A percentile compares a stretch with the other conserved stretches of the same genome.
Evolutionary conservation across 2,797 vertebrate genomes (phyloP).

Genomic region (Brotula barbata): DNA sequence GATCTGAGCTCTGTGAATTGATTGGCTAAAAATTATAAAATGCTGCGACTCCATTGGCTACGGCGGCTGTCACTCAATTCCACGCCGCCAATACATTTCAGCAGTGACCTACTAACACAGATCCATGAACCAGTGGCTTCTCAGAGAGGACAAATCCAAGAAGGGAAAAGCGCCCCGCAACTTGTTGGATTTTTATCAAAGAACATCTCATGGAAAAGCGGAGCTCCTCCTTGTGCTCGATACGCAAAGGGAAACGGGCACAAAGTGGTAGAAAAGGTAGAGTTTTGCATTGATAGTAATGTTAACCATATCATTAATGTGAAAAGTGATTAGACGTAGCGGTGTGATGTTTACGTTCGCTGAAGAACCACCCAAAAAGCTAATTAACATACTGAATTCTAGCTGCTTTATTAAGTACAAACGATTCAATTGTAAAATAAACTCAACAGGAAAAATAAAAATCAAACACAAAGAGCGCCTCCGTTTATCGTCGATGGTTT

Average conservation of each 20-base stretch:
- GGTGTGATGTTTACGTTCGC: slow-evolving; percentile 17
- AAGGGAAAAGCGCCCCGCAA: slow-evolving; percentile 51
- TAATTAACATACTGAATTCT: background rate
- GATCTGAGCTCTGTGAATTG: background rate
- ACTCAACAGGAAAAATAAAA: too few species aligned
- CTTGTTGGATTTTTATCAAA: slow-evolving; percentile 54
- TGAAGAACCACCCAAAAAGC: background rate
- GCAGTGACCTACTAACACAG: slow-evolving; percentile 94
- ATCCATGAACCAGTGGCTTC: slow-evolving; percentile 81
- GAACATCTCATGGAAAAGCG: slow-evolving; percentile 22
- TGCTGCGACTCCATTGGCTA: slow-evolving; percentile 68
- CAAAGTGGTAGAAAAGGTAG: slow-evolving; percentile 38
- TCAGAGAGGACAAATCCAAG: slow-evolving; percentile 66
- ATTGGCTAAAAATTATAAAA: slow-evolving; percentile 56
- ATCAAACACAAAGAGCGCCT: too few species aligned
- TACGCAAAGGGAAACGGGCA: slow-evolving; percentile 13
- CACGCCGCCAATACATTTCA: slow-evolving; percentile 72
- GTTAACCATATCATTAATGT: background rate
- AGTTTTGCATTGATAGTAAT: slow-evolving; percentile 15
- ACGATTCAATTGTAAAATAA: too few species aligned
- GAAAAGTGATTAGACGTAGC: background rate
- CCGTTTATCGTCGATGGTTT: too few species aligned
- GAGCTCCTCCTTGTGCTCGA: background rate
- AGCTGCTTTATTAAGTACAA: too few species aligned
- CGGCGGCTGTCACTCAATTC: slow-evolving; percentile 54